Evolutionary conservation across 2,113 vertebrate species (phyloP).

Genomic region (Penelope pileata): DNA sequence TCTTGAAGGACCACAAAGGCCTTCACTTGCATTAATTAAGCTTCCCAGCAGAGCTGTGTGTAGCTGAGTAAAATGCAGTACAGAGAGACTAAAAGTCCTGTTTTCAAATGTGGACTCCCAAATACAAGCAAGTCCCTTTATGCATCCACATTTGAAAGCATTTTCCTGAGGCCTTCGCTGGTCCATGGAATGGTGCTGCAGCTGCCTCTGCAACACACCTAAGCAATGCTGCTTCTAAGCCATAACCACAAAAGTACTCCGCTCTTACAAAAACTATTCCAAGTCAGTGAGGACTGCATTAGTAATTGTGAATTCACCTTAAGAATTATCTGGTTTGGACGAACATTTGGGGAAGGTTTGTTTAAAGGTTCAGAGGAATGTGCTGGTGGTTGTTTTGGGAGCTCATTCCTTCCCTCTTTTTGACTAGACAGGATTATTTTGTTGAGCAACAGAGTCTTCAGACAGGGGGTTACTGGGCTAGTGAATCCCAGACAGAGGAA

Average conservation of each 20-base stretch:
- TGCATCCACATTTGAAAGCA: background rate
- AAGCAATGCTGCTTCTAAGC: background rate
- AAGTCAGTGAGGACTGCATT: background rate
- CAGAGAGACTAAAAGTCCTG: background rate
- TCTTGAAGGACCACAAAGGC: background rate
- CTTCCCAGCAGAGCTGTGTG: background rate
- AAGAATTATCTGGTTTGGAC: background rate
- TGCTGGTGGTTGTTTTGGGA: background rate
- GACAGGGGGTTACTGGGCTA: background rate
- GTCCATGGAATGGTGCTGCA: background rate
- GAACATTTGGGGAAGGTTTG: background rate
- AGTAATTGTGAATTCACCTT: background rate
- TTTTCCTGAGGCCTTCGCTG: background rate
- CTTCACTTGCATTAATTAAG: background rate
- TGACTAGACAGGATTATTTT: background rate
- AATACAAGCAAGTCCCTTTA: background rate
- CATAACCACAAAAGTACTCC: background rate
- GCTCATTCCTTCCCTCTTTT: constrained; percentile 7
- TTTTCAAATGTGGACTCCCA: background rate
- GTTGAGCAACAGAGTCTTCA: background rate
- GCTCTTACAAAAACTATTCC: background rate
- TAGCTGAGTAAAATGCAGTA: background rate
- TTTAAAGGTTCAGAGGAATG: constrained; percentile 19
- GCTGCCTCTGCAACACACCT: background rate
- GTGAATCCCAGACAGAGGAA: constrained; percentile 52